Percentiles rank a stretch among this genome's conserved stretches.
Evolutionary conservation across 2,888 invertebrate species (phyloP).

Genomic region (Aspidiotus destructor): DNA sequence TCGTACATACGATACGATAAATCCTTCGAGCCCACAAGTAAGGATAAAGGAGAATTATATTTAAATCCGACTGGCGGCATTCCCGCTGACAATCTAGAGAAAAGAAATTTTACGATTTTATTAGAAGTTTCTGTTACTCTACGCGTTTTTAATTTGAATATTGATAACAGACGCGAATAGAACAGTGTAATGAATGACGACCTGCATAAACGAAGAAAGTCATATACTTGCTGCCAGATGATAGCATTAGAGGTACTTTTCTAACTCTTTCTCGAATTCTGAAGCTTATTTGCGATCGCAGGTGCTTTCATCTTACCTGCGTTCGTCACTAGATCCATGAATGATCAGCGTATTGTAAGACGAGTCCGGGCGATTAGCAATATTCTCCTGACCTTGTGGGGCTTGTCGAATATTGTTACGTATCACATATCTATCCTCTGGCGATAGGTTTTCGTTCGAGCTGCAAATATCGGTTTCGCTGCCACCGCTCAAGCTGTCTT

Average conservation of each 20-base stretch:
- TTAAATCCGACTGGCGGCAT: slow-evolving; percentile 15
- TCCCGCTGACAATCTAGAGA: slow-evolving; percentile 19
- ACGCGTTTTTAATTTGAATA: no score
- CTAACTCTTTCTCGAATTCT: no score
- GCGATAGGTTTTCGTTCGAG: slow-evolving; percentile 77
- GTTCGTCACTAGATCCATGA: slow-evolving; percentile 62
- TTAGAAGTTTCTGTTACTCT: no score
- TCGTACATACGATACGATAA: slow-evolving; percentile 31
- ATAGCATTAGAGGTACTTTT: no score
- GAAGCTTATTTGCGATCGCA: no score
- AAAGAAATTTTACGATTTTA: no score
- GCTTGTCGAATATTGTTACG: slow-evolving; percentile 74
- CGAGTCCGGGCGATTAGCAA: slow-evolving; percentile 44
- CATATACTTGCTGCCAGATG: no score
- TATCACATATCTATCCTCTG: slow-evolving; percentile 74
- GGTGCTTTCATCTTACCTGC: slow-evolving; percentile 45
- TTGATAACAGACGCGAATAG: no score
- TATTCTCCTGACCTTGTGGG: slow-evolving; percentile 82
- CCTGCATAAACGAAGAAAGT: no score
- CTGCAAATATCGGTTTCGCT: slow-evolving; percentile 77
- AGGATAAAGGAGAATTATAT: slow-evolving; percentile 15
- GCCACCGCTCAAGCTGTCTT: slow-evolving; percentile 64
- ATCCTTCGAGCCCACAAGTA: slow-evolving; percentile 28
- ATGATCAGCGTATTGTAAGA: slow-evolving; percentile 77
- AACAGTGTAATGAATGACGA: no score